Evolutionary conservation across 2,113 vertebrate species (phyloP).

Genomic region (Tricholaema leucomelas): DNA sequence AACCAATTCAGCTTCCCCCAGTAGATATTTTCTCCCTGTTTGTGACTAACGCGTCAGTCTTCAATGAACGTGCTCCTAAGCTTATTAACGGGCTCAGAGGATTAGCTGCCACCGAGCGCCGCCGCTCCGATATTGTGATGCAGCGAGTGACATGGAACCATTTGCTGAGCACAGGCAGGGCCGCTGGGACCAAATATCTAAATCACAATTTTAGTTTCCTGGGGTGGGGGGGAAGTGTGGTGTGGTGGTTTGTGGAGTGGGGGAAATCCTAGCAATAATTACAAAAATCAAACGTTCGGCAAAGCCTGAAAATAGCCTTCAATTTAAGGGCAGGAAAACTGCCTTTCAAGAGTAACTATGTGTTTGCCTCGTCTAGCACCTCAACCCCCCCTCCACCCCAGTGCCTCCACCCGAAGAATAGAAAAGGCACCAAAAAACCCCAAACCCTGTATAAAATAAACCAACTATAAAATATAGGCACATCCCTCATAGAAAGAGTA

Average conservation of each 20-base stretch:
- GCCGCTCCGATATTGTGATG: constrained; percentile 85
- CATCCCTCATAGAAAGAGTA: background rate
- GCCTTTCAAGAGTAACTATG: background rate
- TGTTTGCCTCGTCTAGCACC: too few relatives aligned
- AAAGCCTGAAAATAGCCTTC: constrained; percentile 58
- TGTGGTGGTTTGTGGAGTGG: background rate
- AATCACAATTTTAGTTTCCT: constrained; percentile 79
- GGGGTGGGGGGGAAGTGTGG: background rate
- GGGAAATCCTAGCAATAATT: constrained; percentile 55
- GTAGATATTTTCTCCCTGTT: constrained; percentile 90
- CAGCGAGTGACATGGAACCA: constrained; percentile 84
- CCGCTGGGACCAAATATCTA: constrained; percentile 80
- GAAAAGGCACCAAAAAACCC: background rate
- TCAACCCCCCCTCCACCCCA: too few relatives aligned
- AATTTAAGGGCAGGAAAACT: background rate
- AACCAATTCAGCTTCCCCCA: constrained; percentile 90
- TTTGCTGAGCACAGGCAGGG: constrained; percentile 76
- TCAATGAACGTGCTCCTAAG: constrained; percentile 87
- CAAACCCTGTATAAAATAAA: too few relatives aligned
- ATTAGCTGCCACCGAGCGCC: constrained; percentile 85
- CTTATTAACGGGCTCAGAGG: constrained; percentile 89
- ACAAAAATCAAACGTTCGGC: constrained; percentile 69
- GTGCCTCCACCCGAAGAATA: background rate
- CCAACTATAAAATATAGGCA: background rate
- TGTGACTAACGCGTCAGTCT: constrained; percentile 86